phyloP scores from a whole-genome alignment of 2,113 vertebrate species.

The Rhombomys opimus region DNA sequence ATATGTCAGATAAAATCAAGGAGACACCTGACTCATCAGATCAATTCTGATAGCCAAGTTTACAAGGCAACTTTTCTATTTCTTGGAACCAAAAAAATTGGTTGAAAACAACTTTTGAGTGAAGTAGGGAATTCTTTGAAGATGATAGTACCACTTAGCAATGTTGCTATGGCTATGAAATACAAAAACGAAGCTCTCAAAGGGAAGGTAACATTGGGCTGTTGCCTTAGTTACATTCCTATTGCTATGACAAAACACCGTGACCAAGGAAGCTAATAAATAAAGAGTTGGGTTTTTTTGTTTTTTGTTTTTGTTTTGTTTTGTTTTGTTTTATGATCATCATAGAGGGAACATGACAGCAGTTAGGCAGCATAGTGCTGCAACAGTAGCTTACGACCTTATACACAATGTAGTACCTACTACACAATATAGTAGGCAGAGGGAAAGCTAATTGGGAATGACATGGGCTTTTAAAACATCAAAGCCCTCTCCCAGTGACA shows the following conservation, averaged over 20 bases:
- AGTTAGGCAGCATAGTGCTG: not conserved
- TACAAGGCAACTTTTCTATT: not conserved
- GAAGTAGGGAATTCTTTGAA: not conserved
- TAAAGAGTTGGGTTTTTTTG: not conserved
- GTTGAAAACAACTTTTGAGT: not conserved
- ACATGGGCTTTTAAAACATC: not conserved
- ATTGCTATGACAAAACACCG: not conserved
- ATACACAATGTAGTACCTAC: not conserved
- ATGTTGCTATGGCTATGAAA: not conserved
- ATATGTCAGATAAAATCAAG: constrained; percentile 5
- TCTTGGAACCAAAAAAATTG: not conserved
- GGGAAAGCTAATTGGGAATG: not conserved
- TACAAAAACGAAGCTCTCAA: not conserved
- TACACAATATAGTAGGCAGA: not conserved
- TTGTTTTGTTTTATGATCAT: not conserved
- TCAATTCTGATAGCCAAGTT: not conserved
- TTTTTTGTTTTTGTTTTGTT: not conserved
- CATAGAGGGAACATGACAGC: too few relatives aligned
- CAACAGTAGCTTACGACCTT: not conserved
- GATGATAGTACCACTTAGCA: not conserved
- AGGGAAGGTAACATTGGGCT: not conserved
- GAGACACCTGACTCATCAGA: not conserved
- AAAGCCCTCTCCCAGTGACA: not conserved
- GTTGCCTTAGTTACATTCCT: not conserved
- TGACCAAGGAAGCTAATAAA: not conserved